Percentiles rank a stretch among this genome's conserved stretches.
phyloP scores from a whole-genome alignment of 2,797 vertebrate species.

The Schizopygopsis malacanthus region DNA sequence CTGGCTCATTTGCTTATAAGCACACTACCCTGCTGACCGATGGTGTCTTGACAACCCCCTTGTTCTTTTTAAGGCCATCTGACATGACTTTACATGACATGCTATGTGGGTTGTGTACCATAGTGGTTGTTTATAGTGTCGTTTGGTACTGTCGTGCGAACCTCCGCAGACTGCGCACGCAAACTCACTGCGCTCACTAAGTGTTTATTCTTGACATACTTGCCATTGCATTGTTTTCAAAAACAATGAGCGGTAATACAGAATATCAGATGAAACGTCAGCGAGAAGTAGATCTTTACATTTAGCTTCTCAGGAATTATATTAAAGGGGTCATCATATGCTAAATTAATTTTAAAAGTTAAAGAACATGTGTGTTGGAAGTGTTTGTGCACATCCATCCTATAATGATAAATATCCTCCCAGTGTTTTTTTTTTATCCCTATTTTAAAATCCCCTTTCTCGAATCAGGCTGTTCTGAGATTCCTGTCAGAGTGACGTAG shows the following conservation, averaged over 20 bases:
- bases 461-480: too few species aligned
- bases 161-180: neutral
- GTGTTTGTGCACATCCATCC: too few species aligned
- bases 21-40: constrained; percentile 27
- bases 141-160: neutral
- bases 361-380: too few species aligned
- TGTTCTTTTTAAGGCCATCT: constrained; percentile 6
- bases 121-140: neutral
- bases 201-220: constrained; percentile 6
- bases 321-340: neutral
- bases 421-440: too few species aligned
- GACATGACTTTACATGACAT: constrained; percentile 11
- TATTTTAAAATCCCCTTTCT: too few species aligned
- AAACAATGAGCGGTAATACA: neutral
- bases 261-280: neutral
- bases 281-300: neutral
- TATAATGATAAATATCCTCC: too few species aligned
- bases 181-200: neutral
- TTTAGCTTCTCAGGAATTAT: neutral
- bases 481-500: too few species aligned
- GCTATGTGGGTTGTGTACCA: constrained; percentile 4
- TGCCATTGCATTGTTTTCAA: neutral
- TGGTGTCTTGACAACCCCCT: constrained; percentile 32
- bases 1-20: constrained; percentile 39
- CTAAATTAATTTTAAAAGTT: too few species aligned